A percentile compares a stretch with the other conserved stretches of the same genome.
Conservation (phyloP, 2,888 invertebrate species). For the Dryobotodes eremita region DNA sequence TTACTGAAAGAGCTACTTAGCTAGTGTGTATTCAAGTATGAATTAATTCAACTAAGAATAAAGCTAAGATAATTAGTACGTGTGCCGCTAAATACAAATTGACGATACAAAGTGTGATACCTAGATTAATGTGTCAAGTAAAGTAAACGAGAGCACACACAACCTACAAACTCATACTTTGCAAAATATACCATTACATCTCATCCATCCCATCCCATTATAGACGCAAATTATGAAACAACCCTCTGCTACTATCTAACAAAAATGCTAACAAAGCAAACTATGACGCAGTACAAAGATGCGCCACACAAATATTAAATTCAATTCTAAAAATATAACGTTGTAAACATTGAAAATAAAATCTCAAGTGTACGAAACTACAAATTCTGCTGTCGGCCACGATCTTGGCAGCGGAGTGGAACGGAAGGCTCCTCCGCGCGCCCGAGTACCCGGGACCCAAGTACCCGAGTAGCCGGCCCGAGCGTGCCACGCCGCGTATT, state of each 20-base stretch:
- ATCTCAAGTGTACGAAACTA: conserved; percentile 63
- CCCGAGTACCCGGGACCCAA: conserved; percentile 30
- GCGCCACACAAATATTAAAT: conserved; percentile 62
- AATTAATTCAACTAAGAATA: neutral
- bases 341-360: conserved; percentile 70
- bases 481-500: conserved; percentile 54
- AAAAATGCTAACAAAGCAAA: conserved; percentile 32
- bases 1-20: neutral
- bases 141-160: neutral
- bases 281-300: conserved; percentile 24
- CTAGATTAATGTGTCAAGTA: neutral
- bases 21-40: neutral
- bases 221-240: neutral
- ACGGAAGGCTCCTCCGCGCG: conserved; percentile 44
- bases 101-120: neutral
- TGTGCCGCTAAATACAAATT: neutral
- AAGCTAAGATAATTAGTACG: neutral
- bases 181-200: neutral
- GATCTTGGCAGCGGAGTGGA: conserved; percentile 60
- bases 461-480: conserved; percentile 9
- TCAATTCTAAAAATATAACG: conserved; percentile 64
- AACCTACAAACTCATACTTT: neutral
- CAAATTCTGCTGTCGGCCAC: conserved; percentile 61
- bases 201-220: neutral
- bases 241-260: neutral